Conservation (phyloP, 2,797 vertebrate genomes). For the Sebastes oblongus region DNA sequence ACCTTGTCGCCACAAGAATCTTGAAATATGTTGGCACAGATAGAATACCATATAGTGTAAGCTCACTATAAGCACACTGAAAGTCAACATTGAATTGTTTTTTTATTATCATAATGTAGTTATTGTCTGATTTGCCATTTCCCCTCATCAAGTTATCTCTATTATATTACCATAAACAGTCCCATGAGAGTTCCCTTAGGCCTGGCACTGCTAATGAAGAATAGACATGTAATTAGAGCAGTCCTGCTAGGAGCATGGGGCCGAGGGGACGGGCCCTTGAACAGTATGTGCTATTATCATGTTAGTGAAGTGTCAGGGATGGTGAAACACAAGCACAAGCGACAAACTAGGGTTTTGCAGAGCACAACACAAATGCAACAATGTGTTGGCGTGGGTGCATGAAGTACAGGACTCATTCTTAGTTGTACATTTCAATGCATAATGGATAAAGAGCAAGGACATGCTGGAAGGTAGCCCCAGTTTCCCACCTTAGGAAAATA, state of each 20-base stretch:
- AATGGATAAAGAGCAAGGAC: background rate
- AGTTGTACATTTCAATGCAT: background rate
- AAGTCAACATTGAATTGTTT: background rate
- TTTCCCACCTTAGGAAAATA: background rate
- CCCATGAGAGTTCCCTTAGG: background rate
- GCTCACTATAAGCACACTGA: background rate
- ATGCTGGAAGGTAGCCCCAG: background rate
- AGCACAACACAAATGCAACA: background rate
- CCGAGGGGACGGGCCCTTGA: background rate
- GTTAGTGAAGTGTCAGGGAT: background rate
- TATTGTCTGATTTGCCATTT: background rate
- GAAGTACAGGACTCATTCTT: too few relatives aligned
- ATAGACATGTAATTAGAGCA: slow-evolving; percentile 56
- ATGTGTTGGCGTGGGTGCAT: background rate
- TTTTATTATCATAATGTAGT: background rate
- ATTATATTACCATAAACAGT: background rate
- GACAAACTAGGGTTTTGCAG: background rate
- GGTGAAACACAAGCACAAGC: background rate
- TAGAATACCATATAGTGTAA: background rate
- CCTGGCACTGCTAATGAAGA: slow-evolving; percentile 19
- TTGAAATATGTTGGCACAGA: background rate
- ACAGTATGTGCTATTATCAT: slow-evolving; percentile 4
- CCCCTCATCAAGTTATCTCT: too few relatives aligned
- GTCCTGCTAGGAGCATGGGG: slow-evolving; percentile 27
- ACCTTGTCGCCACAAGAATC: background rate